Evolutionary conservation across 2,888 invertebrate species (phyloP).

Genomic region (Lagria hirta): DNA sequence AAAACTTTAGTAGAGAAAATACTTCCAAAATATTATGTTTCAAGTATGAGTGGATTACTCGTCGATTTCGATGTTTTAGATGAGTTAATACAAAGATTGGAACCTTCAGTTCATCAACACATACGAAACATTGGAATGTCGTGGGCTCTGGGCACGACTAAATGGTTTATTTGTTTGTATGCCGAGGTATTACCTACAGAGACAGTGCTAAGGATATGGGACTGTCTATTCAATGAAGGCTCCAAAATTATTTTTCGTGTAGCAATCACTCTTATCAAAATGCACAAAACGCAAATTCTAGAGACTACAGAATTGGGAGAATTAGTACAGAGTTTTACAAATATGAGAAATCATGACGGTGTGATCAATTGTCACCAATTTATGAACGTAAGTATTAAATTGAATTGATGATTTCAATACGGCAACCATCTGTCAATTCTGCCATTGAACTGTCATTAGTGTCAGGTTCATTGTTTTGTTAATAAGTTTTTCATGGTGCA

Average conservation of each 20-base stretch:
- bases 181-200: conserved; percentile 92
- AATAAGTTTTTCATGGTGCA: too few relatives aligned
- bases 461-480: conserved; percentile 5
- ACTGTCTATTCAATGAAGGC: conserved; percentile 92
- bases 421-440: too few relatives aligned
- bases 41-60: conserved; percentile 85
- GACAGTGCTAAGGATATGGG: conserved; percentile 94
- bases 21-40: conserved; percentile 84
- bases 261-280: conserved; percentile 78
- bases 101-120: conserved; percentile 80
- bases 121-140: conserved; percentile 79
- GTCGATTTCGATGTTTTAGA: conserved; percentile 88
- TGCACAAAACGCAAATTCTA: conserved; percentile 71
- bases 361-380: conserved; percentile 87
- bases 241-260: conserved; percentile 90
- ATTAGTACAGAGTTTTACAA: conserved; percentile 79
- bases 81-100: conserved; percentile 79
- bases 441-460: too few relatives aligned
- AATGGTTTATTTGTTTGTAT: conserved; percentile 95
- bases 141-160: conserved; percentile 89
- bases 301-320: conserved; percentile 79
- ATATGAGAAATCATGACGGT: conserved; percentile 74
- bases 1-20: conserved; percentile 85
- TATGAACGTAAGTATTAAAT: conserved; percentile 69
- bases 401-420: background rate